Evolutionary conservation across 2,113 vertebrate genomes (phyloP), one percentile per base, ranked within the genome.

Genomic region (Pteruthius melanotis): DNA sequence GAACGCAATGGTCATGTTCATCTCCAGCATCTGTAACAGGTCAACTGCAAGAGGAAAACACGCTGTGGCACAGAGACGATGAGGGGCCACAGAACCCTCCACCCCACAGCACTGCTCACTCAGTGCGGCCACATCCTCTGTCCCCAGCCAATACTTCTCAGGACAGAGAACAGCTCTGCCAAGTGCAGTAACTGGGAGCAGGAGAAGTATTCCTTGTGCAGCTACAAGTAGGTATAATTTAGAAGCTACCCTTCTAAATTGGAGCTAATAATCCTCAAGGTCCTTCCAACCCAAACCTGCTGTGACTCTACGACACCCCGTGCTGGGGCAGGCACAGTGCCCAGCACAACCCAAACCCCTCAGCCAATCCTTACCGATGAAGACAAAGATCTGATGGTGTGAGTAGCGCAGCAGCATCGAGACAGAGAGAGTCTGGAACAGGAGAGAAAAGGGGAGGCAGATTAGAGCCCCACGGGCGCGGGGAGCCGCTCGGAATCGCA

Each of bases 1-100:
- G 97, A 99, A 99, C 1, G 99, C 99, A 47, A 99, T 99, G 49
- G 99, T 99, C 99, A 99, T 99, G 97, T 99, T 99, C 99, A 99
- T 99, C 96, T 99, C 99, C 97, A 99, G 97, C 99, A 99, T 99
- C 98, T 99, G 99, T 20, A 99, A 97, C 66, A 99, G 98, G 95
- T 99, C 99, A 94, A 99, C 99, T 99, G 98, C 81, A 86, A 95
- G 86, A 83, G 57, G 89, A 95, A 95, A 59, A n/a, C 10, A 37
- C 1, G 3, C 7, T 19, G 13, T 40, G 35, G 39, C 10, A n/a
- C 2, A 0, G 15, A 21, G 60, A 6, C 19, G 10, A 17, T 2
- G 9, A 1, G 22, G 27, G 35, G 39, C 20, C 35, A 37, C 5
- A 2, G 53, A 66, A 50, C 15, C 15, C 60, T 59, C 27, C 44